Base-by-base conservation (phyloP, 2,888 invertebrate species). In the Apamea crenata region DNA sequence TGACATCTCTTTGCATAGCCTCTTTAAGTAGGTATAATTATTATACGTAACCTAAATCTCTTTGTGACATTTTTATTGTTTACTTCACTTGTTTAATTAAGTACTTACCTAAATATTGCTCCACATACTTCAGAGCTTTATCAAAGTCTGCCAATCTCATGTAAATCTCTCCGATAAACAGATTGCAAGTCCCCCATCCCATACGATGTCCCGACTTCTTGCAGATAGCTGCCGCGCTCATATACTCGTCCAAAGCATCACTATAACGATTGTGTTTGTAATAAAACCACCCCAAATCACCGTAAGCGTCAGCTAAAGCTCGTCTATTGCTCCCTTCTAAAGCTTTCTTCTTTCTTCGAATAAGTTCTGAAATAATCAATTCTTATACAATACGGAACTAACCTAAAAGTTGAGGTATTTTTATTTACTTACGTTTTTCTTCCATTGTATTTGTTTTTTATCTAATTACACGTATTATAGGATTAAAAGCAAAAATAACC, bases 111-210 rank as follows among this genome's bases (percentile, higher is more conserved):
- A 99, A 97, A 95, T 99, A 98, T 72, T 97, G 97, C 88, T 98
- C 97, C 88, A 98, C 98, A 93, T 98, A 98, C 80, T 98, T 97
- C 61, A 99, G 96, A 61, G 99, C 99, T 90, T 98, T 97, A 76
- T 98, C 97, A 93, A 98, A 99, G 81, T 98, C 97, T 16, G 97
- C 98, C 83, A 98, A 93, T 66, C 98, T 96, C 95, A 98, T 98
- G 91, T 98, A 98, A 94, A 98, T 98, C 96, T 99, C 99, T 6
- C 99, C 99, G 66, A 99, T 98, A 97, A 98, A 98, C 86, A 99
- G 97, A 92, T 98, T 98, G 1, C 98, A 98, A 86, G 98, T 97
- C 0, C 98, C 99, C 96, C 97, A 98, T 89, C 98, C 98, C 89
- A 99, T 95, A 53, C n/a, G n/a, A n/a, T n/a, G n/a, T n/a, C 97